Evolutionary conservation across 2,113 vertebrate species (phyloP).

Genomic region (Columba livia): DNA sequence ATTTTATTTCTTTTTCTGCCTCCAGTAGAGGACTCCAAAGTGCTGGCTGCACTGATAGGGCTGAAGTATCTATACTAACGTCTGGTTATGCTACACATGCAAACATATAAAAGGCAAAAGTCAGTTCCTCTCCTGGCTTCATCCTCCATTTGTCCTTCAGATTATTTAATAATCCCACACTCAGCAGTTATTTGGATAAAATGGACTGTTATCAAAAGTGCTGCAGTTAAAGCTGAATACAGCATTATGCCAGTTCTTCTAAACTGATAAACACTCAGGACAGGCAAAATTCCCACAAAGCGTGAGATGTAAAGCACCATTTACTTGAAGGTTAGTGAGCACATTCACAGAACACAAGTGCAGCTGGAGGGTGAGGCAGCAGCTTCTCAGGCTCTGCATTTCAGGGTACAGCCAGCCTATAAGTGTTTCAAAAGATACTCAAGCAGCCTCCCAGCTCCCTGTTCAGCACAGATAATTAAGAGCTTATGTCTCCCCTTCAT

Average conservation of each 20-base stretch:
- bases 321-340: not conserved
- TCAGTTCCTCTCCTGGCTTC: not conserved
- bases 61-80: not conserved
- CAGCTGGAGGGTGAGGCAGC: not conserved
- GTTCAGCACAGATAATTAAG: constrained; percentile 18
- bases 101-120: not conserved
- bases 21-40: not conserved
- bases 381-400: not conserved
- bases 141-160: not conserved
- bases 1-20: not conserved
- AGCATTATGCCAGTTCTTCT: not conserved
- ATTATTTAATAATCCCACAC: not conserved
- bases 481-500: not conserved
- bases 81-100: not conserved
- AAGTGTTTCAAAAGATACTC: not conserved
- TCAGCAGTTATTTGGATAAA: not conserved
- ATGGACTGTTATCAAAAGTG: not conserved
- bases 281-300: not conserved
- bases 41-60: not conserved
- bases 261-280: not conserved
- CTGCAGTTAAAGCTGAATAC: not conserved
- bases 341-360: not conserved
- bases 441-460: not conserved
- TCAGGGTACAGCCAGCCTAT: not conserved
- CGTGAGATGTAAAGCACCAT: not conserved